These are phyloP conservation scores for Orchestia grillus DNA, from an alignment of 1,140 invertebrate species.

Conservation along the genomic window DNA sequence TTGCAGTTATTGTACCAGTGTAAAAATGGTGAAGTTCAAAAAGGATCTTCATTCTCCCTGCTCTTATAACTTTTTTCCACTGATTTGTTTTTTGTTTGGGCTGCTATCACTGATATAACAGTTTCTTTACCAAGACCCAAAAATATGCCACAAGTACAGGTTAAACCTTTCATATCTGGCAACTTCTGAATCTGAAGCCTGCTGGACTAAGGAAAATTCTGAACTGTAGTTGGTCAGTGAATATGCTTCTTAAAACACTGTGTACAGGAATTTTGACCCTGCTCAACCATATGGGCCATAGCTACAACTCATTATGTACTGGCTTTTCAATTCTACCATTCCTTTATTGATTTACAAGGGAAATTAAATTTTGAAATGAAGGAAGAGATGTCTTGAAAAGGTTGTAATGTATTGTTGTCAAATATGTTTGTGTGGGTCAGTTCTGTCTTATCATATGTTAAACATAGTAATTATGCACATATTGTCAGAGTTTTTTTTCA, in stretches of 20 bases:
- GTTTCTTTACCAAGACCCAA: background rate
- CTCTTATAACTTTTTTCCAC: background rate
- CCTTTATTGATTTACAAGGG: background rate
- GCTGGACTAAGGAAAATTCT: no score
- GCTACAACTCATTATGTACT: background rate
- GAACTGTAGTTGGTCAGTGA: no score
- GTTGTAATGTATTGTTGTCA: background rate
- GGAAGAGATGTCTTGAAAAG: background rate
- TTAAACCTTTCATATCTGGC: no score
- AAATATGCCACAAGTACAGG: background rate
- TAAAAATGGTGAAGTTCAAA: background rate
- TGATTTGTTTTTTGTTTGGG: background rate
- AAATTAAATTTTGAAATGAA: background rate
- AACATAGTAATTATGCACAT: background rate
- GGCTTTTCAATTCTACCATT: background rate
- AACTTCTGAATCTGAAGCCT: no score
- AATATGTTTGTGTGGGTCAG: background rate
- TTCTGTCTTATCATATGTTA: background rate
- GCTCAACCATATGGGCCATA: background rate
- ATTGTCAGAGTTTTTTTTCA: background rate
- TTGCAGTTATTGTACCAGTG: background rate
- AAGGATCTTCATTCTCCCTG: background rate
- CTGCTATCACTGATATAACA: background rate
- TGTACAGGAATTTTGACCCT: background rate
- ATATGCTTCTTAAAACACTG: no score